Evolutionary conservation across 2,797 vertebrate genomes (phyloP), one percentile per base, ranked within the genome.

Genomic region (Ficedula albicollis): DNA sequence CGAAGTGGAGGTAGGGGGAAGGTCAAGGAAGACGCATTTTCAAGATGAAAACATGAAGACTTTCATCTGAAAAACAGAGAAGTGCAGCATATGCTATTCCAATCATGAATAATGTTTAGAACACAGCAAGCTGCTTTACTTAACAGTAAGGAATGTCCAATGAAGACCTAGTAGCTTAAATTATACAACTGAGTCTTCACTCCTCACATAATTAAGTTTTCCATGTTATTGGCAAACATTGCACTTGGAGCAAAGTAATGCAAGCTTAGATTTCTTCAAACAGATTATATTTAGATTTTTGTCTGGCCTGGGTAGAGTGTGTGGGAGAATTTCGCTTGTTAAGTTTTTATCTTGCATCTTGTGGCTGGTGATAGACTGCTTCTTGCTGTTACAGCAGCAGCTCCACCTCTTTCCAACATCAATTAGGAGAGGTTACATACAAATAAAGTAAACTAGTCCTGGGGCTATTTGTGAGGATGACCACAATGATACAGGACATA

Each of bases 281-380:
- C 60, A 75, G 79, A 39, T 91, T 91, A 41, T 70, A 54, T 90
- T 85, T 62, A 84, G 85, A 60, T 90, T 94, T 93, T 86, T 95
- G 76, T 92, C 79, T 64, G 69, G 38, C 54, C 58, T 72, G 74
- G 10, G n/a, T 72, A 86, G 41, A 58, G 25, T 49, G 68, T 91
- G 85, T 95, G 90, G 91, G 91, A 95, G 93, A 94, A 85, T 69
- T 88, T 52, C 44, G 10, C 73, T 54, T 86, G 69, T 94, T 88
- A 78, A 36, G 52, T 69, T 76, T 95, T 93, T 95, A 97, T 97
- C 96, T 97, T 75, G n/a, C 43, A 93, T 97, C 94, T 95, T 75
- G 79, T 93, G 96, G 91, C 91, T 96, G 90, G 83, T 90, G 90
- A 95, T 93, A 91, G 87, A 84, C 54, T 78, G 43, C 48, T 68